Percentiles rank a stretch among this genome's conserved stretches.
Evolutionary conservation across 2,113 vertebrate species (phyloP).

Genomic region (Sinosuthora webbiana): DNA sequence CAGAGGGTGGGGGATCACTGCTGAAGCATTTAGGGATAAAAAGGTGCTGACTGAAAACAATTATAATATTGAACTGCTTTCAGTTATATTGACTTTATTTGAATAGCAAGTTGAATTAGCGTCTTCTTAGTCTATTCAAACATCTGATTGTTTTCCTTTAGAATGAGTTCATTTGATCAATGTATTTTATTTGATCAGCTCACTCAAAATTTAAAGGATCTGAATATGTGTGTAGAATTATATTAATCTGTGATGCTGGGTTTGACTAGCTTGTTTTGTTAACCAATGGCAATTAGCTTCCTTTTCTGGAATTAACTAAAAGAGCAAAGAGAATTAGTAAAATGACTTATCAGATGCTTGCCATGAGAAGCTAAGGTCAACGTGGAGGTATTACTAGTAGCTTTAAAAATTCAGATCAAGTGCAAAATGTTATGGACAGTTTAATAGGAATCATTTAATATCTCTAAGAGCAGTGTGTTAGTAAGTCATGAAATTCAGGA

Average conservation of each 20-base stretch:
- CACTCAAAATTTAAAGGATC: background rate
- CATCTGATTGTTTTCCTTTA: background rate
- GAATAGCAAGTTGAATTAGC: background rate
- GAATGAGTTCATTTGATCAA: background rate
- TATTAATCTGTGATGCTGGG: background rate
- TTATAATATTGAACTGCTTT: background rate
- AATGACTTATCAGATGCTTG: background rate
- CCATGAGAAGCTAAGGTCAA: background rate
- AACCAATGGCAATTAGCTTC: background rate
- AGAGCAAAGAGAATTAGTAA: background rate
- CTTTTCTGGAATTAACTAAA: background rate
- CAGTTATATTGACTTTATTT: background rate
- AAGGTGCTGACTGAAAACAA: background rate
- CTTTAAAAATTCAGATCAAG: background rate
- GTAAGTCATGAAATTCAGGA: background rate
- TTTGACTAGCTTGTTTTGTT: background rate
- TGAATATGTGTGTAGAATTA: background rate
- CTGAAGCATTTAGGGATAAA: background rate
- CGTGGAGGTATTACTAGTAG: background rate
- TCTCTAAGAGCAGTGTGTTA: background rate
- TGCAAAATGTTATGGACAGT: background rate
- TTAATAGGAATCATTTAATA: background rate
- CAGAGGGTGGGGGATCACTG: background rate
- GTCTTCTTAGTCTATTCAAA: background rate
- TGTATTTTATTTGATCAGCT: background rate